Evolutionary conservation across 2,113 vertebrate genomes (phyloP), one percentile per base, ranked within the genome.

Genomic region (Delphinapterus leucas): DNA sequence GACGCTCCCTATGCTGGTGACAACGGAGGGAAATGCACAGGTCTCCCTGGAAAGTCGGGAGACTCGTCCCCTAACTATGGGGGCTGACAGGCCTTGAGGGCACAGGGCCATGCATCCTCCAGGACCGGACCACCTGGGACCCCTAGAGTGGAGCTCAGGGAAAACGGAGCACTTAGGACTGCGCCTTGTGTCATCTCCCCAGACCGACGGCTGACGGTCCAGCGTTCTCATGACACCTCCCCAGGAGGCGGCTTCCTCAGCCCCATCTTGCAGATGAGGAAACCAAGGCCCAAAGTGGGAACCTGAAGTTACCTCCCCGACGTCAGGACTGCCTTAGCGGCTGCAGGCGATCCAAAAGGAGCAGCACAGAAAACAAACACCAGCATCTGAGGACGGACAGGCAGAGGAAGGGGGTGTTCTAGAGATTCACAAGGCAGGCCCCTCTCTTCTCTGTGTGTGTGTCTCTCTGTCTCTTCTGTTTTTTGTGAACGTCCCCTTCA

Each of bases 351-450:
- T 15, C 41, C 25, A 70, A 21, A 11, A 73, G 28, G 61, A 55
- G 4, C 3, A n/a, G 41, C 82, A 41, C 1, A 20, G 80, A 25
- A 49, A 68, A 15, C 14, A 20, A 68, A 12, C 14, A 26, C 25
- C 94, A n/a, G 8, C 14, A 20, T 23, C 21, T 55, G 41, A 80
- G 63, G 10, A 23, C 1, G 28, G 73, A 38, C 15, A 14, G 49
- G 11, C 5, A 1, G 25, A 25, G 2, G 4, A 15, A n/a, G 6
- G 38, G 25, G n/a, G 36, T 25, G 21, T 4, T n/a, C 15, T 3
- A 71, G 21, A 65, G 28, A 23, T 3, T 61, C 55, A 10, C 18
- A 15, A 5, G 33, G 4, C 67, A 21, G 4, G 23, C n/a, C 15
- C 26, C 38, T 76, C 25, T 63, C 10, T 3, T 28, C 70, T 47